Evolutionary conservation across 1,140 invertebrate genomes (phyloP).

Genomic region (Polypedilum vanderplanki): DNA sequence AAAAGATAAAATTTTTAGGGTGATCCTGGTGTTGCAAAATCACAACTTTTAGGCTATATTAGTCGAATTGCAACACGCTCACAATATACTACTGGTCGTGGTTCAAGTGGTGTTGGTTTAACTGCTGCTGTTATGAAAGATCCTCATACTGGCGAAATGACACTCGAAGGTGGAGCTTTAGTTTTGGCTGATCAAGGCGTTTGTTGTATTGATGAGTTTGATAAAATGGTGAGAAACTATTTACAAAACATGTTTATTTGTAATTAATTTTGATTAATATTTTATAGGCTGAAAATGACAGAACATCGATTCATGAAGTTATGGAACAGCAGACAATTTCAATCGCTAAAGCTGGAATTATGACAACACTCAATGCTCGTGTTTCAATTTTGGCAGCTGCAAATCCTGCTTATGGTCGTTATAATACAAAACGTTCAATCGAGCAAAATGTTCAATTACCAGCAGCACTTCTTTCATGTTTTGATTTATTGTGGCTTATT

Average conservation of each 20-base stretch:
- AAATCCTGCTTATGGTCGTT: constrained; percentile 96
- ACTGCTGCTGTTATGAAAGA: constrained; percentile 98
- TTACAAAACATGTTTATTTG: no score
- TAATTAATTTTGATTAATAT: no score
- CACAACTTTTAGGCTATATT: constrained; percentile 92
- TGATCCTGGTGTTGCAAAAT: constrained; percentile 99
- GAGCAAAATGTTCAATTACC: constrained; percentile 98
- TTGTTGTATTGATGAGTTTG: constrained; percentile 99
- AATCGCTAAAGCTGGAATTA: constrained; percentile 98
- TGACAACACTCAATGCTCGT: constrained; percentile 94
- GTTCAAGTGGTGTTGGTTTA: constrained; percentile 94
- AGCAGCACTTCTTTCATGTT: constrained; percentile 94
- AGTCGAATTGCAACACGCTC: constrained; percentile 86
- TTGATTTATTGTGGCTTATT: constrained; percentile 96
- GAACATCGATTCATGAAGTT: constrained; percentile 97
- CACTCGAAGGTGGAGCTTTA: constrained; percentile 94
- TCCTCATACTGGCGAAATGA: constrained; percentile 94
- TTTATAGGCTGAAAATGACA: constrained; percentile 68
- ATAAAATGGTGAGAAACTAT: constrained; percentile 88
- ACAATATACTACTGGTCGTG: constrained; percentile 95
- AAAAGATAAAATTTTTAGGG: no score
- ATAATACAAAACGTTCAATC: constrained; percentile 90
- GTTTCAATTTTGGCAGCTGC: constrained; percentile 97
- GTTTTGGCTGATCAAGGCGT: constrained; percentile 96
- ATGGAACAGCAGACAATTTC: constrained; percentile 99